These are phyloP conservation scores for Podarcis lilfordi DNA, from an alignment of 2,797 vertebrate genomes.

Conservation along the genomic window DNA sequence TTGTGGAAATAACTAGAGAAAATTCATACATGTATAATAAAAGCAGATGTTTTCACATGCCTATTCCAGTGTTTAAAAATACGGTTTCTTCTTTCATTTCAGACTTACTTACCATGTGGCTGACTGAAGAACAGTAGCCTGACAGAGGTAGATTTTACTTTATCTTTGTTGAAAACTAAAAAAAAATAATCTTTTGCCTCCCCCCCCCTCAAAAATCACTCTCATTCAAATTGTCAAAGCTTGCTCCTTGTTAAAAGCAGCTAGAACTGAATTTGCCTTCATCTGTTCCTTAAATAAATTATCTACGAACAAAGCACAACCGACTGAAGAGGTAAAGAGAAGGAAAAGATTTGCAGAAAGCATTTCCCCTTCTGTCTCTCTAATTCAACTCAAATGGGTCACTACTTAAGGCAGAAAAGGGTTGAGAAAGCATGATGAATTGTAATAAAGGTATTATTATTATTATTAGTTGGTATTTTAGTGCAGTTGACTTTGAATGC, in stretches of 20 bases:
- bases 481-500: background rate
- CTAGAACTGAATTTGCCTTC: slow-evolving; percentile 64
- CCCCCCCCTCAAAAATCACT: slow-evolving; percentile 63
- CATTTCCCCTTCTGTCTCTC: slow-evolving; percentile 41
- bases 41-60: background rate
- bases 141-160: slow-evolving; percentile 59
- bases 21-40: background rate
- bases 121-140: slow-evolving; percentile 45
- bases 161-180: slow-evolving; percentile 35
- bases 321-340: slow-evolving; percentile 47
- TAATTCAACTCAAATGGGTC: slow-evolving; percentile 44
- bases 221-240: slow-evolving; percentile 66
- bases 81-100: background rate
- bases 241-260: slow-evolving; percentile 67
- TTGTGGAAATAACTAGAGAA: background rate
- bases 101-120: slow-evolving; percentile 4
- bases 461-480: background rate
- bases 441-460: background rate
- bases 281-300: slow-evolving; percentile 64
- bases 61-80: background rate
- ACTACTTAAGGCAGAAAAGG: background rate
- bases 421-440: slow-evolving; percentile 12
- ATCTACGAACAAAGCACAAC: slow-evolving; percentile 67
- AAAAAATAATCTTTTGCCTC: slow-evolving; percentile 55
- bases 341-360: slow-evolving; percentile 56